These are phyloP conservation scores for Leptosomus discolor DNA, from an alignment of 2,113 vertebrate species.

Conservation along the genomic window DNA sequence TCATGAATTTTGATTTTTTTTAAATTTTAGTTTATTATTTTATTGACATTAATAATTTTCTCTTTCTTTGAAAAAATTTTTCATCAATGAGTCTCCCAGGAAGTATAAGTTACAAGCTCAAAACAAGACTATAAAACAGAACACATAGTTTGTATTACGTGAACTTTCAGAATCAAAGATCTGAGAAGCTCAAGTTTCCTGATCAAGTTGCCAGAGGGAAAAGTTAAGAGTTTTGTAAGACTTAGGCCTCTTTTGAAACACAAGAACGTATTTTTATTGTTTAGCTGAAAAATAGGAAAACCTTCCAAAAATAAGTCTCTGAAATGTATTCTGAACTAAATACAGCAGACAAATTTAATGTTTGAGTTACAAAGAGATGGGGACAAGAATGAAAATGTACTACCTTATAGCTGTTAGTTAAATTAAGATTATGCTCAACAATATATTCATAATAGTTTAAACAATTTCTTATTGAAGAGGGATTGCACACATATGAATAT, in stretches of 20 bases:
- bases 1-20: accelerated
- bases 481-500: neutral
- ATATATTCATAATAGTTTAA: neutral
- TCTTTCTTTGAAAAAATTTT: neutral
- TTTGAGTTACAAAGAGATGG: neutral
- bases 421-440: neutral
- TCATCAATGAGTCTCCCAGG: neutral
- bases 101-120: neutral
- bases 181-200: neutral
- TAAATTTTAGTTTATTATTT: neutral
- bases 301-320: accelerated
- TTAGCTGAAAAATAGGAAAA: neutral
- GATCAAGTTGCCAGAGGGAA: neutral
- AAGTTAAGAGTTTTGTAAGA: neutral
- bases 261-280: neutral
- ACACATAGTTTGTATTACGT: neutral
- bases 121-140: neutral
- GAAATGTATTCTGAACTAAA: neutral
- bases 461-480: neutral
- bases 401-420: neutral
- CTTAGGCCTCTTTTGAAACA: neutral
- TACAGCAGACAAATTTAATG: neutral
- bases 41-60: neutral
- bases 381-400: neutral
- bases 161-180: neutral